Evolutionary conservation across 2,888 invertebrate genomes (phyloP).

Genomic region (Lutraria lutraria): DNA sequence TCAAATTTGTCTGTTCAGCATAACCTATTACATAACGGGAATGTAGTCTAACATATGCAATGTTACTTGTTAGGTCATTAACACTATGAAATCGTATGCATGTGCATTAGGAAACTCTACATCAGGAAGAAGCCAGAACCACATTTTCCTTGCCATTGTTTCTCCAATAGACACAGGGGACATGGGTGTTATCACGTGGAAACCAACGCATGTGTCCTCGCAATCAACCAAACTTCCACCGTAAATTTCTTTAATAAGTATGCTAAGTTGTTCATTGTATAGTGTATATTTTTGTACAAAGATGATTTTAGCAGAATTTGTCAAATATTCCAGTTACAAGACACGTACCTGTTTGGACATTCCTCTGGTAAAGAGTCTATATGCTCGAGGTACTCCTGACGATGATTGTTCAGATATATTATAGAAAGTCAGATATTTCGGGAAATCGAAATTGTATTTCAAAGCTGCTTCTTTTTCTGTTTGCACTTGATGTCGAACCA

Average conservation of each 20-base stretch:
- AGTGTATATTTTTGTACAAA: not conserved
- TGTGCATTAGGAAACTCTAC: conserved; percentile 76
- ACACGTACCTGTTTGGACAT: conserved; percentile 75
- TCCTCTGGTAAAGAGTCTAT: conserved; percentile 75
- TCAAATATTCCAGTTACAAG: not conserved
- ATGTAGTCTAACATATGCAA: no score
- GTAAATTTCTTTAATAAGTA: conserved; percentile 77
- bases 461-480: conserved; percentile 78
- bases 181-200: conserved; percentile 71
- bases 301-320: not conserved
- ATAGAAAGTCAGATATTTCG: conserved; percentile 81
- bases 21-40: no score
- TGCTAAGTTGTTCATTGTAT: conserved; percentile 61
- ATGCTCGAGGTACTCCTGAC: conserved; percentile 76
- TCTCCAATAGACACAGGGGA: conserved; percentile 68
- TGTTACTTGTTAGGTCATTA: conserved; percentile 77
- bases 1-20: no score
- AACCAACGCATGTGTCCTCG: conserved; percentile 72
- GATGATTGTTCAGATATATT: conserved; percentile 71
- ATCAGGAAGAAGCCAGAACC: conserved; percentile 72
- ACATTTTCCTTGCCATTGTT: conserved; percentile 69
- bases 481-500: conserved; percentile 64
- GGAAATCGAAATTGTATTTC: conserved; percentile 79
- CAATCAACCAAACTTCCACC: conserved; percentile 71
- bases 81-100: conserved; percentile 79